A percentile compares a stretch with the other conserved stretches of the same genome.
Evolutionary conservation across 2,797 vertebrate species (phyloP).

Genomic region (Pangasius djambal): DNA sequence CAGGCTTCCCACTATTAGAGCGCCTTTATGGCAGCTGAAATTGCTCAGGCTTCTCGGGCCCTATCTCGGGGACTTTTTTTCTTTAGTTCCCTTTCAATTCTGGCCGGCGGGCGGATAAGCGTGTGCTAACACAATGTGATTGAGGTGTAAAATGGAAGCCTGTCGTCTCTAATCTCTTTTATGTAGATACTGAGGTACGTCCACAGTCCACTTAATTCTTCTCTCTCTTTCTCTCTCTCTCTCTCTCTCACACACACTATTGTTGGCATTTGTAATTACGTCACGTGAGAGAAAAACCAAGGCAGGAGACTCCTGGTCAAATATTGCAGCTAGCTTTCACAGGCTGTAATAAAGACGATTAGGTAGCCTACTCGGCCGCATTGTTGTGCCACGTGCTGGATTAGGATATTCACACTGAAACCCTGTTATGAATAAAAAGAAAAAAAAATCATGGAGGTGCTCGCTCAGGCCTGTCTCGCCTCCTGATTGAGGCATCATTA

Average conservation of each 20-base stretch:
- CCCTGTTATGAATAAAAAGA: conserved; percentile 72
- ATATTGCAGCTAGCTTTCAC: conserved; percentile 81
- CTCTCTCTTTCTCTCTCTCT: conserved; percentile 22
- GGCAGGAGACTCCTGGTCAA: conserved; percentile 68
- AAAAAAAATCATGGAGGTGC: conserved; percentile 56
- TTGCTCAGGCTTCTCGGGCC: conserved; percentile 86
- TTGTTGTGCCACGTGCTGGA: conserved; percentile 77
- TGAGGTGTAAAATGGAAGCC: conserved; percentile 90
- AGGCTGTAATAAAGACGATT: conserved; percentile 78
- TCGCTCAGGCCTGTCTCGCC: conserved; percentile 61
- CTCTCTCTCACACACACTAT: conserved; percentile 58
- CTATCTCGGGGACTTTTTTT: conserved; percentile 85
- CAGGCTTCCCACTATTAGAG: conserved; percentile 89
- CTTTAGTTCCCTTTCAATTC: conserved; percentile 97
- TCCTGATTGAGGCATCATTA: conserved; percentile 65
- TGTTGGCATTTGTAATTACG: conserved; percentile 50
- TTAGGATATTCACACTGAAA: conserved; percentile 80
- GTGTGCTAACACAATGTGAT: conserved; percentile 90
- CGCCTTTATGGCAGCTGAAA: conserved; percentile 92
- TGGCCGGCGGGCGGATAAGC: conserved; percentile 85
- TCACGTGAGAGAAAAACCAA: conserved; percentile 31
- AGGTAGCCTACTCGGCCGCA: conserved; percentile 69
- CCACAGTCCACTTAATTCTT: conserved; percentile 81
- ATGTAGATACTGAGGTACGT: conserved; percentile 90
- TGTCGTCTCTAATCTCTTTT: conserved; percentile 94